Base-by-base conservation (phyloP, 2,888 invertebrate species). In the Cephonodes hylas region DNA sequence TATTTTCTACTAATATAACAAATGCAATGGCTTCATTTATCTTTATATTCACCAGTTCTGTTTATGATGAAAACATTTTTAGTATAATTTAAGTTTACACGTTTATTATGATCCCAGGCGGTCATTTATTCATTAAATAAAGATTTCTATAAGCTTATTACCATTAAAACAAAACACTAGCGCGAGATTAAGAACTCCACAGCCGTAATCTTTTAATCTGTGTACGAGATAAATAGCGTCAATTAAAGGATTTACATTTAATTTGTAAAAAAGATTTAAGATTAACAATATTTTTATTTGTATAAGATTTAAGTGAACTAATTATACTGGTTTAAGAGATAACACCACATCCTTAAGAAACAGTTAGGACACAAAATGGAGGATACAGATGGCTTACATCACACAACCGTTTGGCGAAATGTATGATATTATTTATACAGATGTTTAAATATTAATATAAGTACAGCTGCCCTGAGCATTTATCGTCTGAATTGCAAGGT, bases 281-380 rank as follows among this genome's bases (percentile, higher is more conserved):
- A 10, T 18, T 18, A 53, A 48, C 27, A 27, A 27, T 53, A 31
- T 53, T 53, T 53, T 53, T 7, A 27, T 53, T 53, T 53, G 53
- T 18, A 18, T 27, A 15, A 5, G 53, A 20, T 53, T 44, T 53
- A 53, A 53, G 18, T 18, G 27, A 53, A 10, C 10, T 53, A 53
- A 53, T 53, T 53, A 53, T 53, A 18, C 31, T 44, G 18, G 31
- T 15, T 53, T 53, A 31, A 53, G 27, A 71, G 76, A 76, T 75
- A 73, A 74, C 71, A 73, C 67, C 62, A 74, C 73, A 73, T 74
- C 73, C 70, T 59, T 34, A 65, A 61, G 31, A 53, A 53, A 53
- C 57, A 56, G 53, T 44, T 61, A 23, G 10, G 27, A 27, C 42
- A 53, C 13, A 61, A 46, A 18, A 20, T 13, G 57, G 27, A 15